A percentile compares a stretch with the other conserved stretches of the same genome.
These are phyloP conservation scores for Epinephelus awoara DNA, from an alignment of 2,797 vertebrate species.

Conservation along the genomic window DNA sequence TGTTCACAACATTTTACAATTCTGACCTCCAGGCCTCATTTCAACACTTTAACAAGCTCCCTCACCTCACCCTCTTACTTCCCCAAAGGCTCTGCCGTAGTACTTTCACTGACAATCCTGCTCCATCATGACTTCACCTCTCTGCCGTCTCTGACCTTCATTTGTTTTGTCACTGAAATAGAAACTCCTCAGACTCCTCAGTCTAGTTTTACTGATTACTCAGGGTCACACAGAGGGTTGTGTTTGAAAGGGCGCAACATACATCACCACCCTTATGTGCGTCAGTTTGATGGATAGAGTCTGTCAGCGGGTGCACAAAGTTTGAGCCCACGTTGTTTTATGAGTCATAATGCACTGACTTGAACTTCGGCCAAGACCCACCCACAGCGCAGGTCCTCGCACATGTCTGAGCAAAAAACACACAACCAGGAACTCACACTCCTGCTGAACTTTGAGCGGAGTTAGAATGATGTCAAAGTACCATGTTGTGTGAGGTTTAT, in stretches of 20 bases:
- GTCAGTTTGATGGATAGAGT: constrained; percentile 18
- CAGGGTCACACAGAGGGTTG: not conserved
- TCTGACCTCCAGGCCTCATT: not conserved
- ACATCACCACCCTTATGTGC: not conserved
- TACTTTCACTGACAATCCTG: not conserved
- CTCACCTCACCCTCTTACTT: not conserved
- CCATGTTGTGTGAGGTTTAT: not conserved
- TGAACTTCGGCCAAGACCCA: constrained; percentile 64
- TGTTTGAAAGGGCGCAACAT: not conserved
- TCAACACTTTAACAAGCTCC: not conserved
- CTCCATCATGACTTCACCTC: not conserved
- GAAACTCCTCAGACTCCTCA: constrained; percentile 1
- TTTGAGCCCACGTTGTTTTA: constrained; percentile 25
- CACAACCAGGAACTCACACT: constrained; percentile 18
- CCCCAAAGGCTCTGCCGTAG: not conserved
- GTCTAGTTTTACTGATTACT: not conserved
- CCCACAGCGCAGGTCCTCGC: constrained; percentile 13
- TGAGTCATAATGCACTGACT: constrained; percentile 30
- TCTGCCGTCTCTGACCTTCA: not conserved
- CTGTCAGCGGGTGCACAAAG: constrained; percentile 8
- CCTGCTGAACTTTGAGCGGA: constrained; percentile 5
- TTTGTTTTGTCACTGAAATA: constrained; percentile 4
- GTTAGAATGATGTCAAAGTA: constrained; percentile 1
- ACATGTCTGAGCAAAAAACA: constrained; percentile 19
- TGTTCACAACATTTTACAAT: not conserved